Base-by-base conservation (phyloP, 2,113 vertebrate species). In the Aptenodytes patagonicus region DNA sequence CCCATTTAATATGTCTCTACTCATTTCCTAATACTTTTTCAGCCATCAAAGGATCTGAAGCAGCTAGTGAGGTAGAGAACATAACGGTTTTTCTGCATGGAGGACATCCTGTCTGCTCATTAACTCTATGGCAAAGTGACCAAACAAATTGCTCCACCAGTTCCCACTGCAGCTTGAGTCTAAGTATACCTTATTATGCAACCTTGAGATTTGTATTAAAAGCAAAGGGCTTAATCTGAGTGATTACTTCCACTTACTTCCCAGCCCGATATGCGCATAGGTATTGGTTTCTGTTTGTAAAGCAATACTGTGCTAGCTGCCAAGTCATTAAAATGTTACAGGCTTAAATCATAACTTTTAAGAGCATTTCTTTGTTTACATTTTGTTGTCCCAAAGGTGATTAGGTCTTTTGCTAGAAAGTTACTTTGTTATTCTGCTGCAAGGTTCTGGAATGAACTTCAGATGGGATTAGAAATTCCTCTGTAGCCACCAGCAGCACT, bases 341-440 rank as follows among this genome's bases (percentile, higher is more conserved):
- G 80, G 34, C 57, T 80, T 87, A 91, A 87, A 85, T 82, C 77
- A 92, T 61, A 7, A 78, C 82, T 91, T 95, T 93, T 83, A 82
- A 93, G 57, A 92, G 22, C 7, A 82, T 91, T 95, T 90, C 51
- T 83, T 87, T 82, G 72, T 79, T 95, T 93, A 84, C 25, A 79
- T 84, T 94, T 69, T 31, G 10, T 34, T 84, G 34, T 66, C 89
- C 84, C 84, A 54, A 71, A 89, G 70, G 66, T 80, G 58, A 92
- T 93, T 69, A 92, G 57, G 52, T 83, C n/a, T 82, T 89, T 92
- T 79, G 71, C 60, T 94, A 76, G 72, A 81, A 94, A 61, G 86
- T 72, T 89, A 92, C 26, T 90, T 71, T 68, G n/a, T 69, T 83
- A 82, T 80, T 94, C 57, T 58, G 32, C 62, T 70, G 46, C 28